Evolutionary conservation across 2,113 vertebrate species (phyloP).

Genomic region (Chelonoidis abingdonii): DNA sequence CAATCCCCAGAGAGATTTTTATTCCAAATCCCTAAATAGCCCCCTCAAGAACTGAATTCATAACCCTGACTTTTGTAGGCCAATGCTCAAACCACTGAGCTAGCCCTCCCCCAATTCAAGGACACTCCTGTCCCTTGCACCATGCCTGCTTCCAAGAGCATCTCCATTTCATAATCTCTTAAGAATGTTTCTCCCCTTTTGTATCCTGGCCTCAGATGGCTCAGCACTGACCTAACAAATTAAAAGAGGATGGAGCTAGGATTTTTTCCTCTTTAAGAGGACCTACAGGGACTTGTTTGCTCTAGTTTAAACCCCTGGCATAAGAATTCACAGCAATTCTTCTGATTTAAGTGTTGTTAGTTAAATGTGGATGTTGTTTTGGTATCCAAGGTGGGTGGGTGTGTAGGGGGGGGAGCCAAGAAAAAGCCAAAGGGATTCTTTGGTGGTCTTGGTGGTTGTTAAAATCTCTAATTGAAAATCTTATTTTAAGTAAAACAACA

Average conservation of each 20-base stretch:
- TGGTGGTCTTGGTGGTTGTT: constrained; percentile 2
- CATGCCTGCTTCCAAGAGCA: not conserved
- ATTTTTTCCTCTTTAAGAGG: not conserved
- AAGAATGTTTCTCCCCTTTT: not conserved
- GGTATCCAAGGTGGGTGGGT: not conserved
- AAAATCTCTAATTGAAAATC: not conserved
- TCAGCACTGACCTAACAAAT: not conserved
- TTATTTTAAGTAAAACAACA: not conserved
- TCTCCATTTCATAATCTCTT: not conserved
- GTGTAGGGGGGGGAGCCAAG: not conserved
- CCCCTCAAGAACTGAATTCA: no score
- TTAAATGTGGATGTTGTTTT: not conserved
- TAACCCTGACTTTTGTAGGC: no score
- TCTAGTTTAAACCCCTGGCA: not conserved
- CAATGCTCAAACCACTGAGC: no score
- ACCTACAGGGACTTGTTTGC: not conserved
- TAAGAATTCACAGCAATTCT: not conserved
- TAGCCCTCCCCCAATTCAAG: no score
- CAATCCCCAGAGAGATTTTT: no score
- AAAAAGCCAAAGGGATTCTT: not conserved
- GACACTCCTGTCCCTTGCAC: no score
- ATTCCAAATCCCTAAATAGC: no score
- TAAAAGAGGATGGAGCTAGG: not conserved
- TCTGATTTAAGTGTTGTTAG: not conserved
- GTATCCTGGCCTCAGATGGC: not conserved